Evolutionary conservation across 2,113 vertebrate genomes (phyloP), one percentile per base, ranked within the genome.

Genomic region (Trogon surrucura): DNA sequence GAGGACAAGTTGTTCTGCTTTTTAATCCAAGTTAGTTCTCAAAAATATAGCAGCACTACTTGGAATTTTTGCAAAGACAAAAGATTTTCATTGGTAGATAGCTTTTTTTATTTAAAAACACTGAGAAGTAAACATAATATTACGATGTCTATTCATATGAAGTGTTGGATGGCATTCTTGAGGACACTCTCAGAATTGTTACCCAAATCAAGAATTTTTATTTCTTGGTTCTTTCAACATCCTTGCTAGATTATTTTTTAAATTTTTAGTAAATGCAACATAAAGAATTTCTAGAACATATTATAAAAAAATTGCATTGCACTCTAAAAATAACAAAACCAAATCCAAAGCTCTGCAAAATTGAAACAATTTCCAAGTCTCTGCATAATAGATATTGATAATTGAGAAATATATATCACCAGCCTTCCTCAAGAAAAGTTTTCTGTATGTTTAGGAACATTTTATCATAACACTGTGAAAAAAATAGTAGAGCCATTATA

Each of bases 1-100:
- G 60, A 94, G 30, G 47, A 78, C 36, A 81, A 89, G 51, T 67
- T 0, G 0, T 64, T 87, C 66, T 89, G 47, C 38, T 80, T 90
- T 88, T 88, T 83, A 85, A 90, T 66, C 51, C 67, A 93, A 91
- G 41, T 3, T n/a, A 74, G 18, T 80, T 83, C n/a, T 91, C 62
- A 77, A 90, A 54, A 13, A 50, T 23, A 77, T 3, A 85, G 20
- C 32, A 90, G 44, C 91, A 75, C 6, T 85, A 79, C 87, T 84
- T 51, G 36, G 34, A 89, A 87, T 57, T 91, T 89, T 88, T 89
- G 18, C 27, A 83, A 93, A 82, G 36, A 34, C 19, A 77, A 36
- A 69, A 50, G 19, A 22, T 89, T 89, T 90, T 73, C n/a, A 62
- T 73, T 80, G 11, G 16, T 57, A 85, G 65, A 61, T 57, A 17